phyloP scores from a whole-genome alignment of 2,888 invertebrate genomes.

The Xanthia icteritia region DNA sequence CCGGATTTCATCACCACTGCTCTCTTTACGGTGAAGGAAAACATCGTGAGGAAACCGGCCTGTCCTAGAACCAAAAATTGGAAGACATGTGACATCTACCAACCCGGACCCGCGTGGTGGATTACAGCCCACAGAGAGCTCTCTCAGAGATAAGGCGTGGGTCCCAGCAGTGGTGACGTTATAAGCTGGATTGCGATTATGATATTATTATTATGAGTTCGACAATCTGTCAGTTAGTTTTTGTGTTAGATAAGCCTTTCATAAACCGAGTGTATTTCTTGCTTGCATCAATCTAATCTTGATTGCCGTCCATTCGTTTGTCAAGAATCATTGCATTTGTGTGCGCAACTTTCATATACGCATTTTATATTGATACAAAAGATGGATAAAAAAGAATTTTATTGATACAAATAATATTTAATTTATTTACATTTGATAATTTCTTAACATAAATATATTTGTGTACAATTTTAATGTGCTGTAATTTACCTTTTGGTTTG shows the following conservation, averaged over 20 bases:
- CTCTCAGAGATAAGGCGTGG: too few species aligned
- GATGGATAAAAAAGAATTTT: neutral
- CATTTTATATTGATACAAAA: constrained; percentile 26
- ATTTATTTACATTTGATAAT: neutral
- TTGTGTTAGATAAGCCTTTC: neutral
- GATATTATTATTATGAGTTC: too few species aligned
- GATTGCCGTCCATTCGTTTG: constrained; percentile 23
- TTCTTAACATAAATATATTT: neutral
- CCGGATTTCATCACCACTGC: too few species aligned
- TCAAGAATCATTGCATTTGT: neutral
- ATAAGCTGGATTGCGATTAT: too few species aligned
- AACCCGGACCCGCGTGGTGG: too few species aligned
- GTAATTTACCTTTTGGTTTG: neutral
- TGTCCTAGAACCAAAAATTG: too few species aligned
- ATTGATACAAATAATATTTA: neutral
- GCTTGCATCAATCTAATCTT: neutral
- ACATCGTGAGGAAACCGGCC: too few species aligned
- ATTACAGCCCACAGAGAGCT: too few species aligned
- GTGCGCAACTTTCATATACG: neutral
- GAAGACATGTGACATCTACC: too few species aligned
- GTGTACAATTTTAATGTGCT: neutral
- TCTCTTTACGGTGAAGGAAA: too few species aligned
- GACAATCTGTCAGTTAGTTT: neutral
- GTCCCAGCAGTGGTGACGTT: too few species aligned
- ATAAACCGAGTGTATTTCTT: neutral